These are phyloP conservation scores for Pantherophis vulpinus DNA, from an alignment of 2,797 vertebrate species.

Conservation along the genomic window DNA sequence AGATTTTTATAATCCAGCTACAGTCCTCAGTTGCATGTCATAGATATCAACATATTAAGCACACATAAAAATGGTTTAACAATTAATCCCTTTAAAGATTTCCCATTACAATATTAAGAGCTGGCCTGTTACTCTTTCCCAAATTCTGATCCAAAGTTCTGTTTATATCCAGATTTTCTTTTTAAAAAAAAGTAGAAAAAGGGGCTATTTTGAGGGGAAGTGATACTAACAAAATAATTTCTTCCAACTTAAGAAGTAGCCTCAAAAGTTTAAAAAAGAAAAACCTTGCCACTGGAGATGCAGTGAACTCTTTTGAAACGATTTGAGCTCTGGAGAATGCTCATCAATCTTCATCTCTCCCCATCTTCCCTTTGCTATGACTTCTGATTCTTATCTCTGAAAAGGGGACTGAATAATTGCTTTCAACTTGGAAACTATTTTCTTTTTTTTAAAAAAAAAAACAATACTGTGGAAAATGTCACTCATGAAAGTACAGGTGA, in stretches of 20 bases:
- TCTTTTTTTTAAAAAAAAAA: not conserved
- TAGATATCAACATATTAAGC: not conserved
- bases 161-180: constrained; percentile 14
- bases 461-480: not conserved
- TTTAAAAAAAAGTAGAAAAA: constrained; percentile 10
- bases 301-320: constrained; percentile 22
- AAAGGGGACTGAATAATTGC: not conserved
- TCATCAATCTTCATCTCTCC: not conserved
- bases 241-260: constrained; percentile 21
- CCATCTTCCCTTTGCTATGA: not conserved
- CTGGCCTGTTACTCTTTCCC: constrained; percentile 54
- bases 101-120: constrained; percentile 41
- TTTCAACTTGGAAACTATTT: not conserved
- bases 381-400: constrained; percentile 2
- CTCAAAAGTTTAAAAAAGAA: constrained; percentile 4
- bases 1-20: not conserved
- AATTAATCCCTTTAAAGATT: constrained; percentile 42
- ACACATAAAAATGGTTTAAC: constrained; percentile 27
- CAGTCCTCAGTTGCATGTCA: not conserved
- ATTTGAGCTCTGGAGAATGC: not conserved
- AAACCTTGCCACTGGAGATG: not conserved
- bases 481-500: not conserved
- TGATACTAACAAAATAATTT: constrained; percentile 29
- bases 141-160: constrained; percentile 36
- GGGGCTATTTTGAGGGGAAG: constrained; percentile 42